Evolutionary conservation across 1,140 invertebrate genomes (phyloP).

Genomic region (Dufourea novaeangliae): DNA sequence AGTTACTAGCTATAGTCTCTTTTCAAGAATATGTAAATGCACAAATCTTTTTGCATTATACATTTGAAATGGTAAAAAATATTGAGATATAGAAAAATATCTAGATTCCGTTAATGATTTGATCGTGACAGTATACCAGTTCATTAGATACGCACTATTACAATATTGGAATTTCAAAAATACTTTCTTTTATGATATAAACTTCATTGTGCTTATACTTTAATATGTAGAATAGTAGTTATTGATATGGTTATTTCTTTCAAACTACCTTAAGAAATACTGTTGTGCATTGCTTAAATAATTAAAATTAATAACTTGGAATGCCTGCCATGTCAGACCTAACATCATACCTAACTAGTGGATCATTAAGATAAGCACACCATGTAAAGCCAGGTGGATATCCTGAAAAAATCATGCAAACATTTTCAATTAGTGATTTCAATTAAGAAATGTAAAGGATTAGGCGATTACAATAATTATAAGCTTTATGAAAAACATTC

Average conservation of each 20-base stretch:
- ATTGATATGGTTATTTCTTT: conserved; percentile 17
- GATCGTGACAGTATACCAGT: background rate
- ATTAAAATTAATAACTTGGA: conserved; percentile 32
- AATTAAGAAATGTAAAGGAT: conserved; percentile 32
- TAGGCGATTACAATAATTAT: conserved; percentile 30
- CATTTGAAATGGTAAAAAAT: background rate
- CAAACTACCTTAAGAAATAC: conserved; percentile 40
- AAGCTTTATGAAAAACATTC: background rate
- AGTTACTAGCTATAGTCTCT: background rate
- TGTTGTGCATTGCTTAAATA: conserved; percentile 36
- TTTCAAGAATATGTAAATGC: background rate
- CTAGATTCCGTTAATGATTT: background rate
- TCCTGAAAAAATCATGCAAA: conserved; percentile 74
- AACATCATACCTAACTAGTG: conserved; percentile 68
- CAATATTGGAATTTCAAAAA: background rate
- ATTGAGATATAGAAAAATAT: conserved; percentile 23
- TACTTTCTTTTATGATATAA: background rate
- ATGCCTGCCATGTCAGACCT: conserved; percentile 35
- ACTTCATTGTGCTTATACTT: conserved; percentile 8
- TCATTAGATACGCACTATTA: background rate
- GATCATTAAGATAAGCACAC: conserved; percentile 79
- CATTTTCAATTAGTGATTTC: conserved; percentile 24
- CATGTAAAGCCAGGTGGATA: conserved; percentile 80
- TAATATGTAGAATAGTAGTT: background rate
- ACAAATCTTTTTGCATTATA: background rate